These are phyloP conservation scores for Palythoa heliodiscus DNA, from an alignment of 92 coral and sea anemone species.

Conservation along the genomic window DNA sequence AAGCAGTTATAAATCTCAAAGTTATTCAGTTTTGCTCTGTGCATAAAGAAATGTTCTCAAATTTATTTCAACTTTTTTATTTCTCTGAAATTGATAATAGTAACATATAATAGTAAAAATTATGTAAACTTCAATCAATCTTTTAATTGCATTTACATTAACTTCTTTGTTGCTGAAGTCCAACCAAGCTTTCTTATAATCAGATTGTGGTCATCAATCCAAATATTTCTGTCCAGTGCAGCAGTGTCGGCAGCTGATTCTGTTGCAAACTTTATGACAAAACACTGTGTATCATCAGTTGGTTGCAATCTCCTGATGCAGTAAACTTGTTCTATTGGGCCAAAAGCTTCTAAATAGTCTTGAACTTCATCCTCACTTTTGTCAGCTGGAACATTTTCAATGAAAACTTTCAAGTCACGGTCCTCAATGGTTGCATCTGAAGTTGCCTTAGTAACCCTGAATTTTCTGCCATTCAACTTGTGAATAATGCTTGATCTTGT, in stretches of 20 bases:
- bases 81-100: too few relatives aligned
- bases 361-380: slow-evolving; percentile 36
- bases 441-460: slow-evolving; percentile 55
- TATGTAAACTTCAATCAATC: too few relatives aligned
- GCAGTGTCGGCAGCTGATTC: slow-evolving; percentile 43
- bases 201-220: slow-evolving; percentile 43
- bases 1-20: too few relatives aligned
- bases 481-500: slow-evolving; percentile 36
- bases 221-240: slow-evolving; percentile 6
- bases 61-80: too few relatives aligned
- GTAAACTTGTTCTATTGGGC: slow-evolving; percentile 37
- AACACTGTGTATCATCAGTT: slow-evolving; percentile 50
- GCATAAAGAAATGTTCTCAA: too few relatives aligned
- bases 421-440: slow-evolving; percentile 28
- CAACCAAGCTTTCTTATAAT: slow-evolving; percentile 65
- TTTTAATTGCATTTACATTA: too few relatives aligned
- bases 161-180: slow-evolving; percentile 25
- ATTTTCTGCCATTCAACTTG: slow-evolving; percentile 41
- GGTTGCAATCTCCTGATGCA: slow-evolving; percentile 47
- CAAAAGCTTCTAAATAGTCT: slow-evolving; percentile 53
- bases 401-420: slow-evolving; percentile 59
- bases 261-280: slow-evolving; percentile 47
- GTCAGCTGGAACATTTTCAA: slow-evolving; percentile 62
- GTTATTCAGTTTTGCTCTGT: too few relatives aligned
- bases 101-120: too few relatives aligned